These are phyloP conservation scores for Labia minor DNA, from an alignment of 2,888 invertebrate species.

Conservation along the genomic window DNA sequence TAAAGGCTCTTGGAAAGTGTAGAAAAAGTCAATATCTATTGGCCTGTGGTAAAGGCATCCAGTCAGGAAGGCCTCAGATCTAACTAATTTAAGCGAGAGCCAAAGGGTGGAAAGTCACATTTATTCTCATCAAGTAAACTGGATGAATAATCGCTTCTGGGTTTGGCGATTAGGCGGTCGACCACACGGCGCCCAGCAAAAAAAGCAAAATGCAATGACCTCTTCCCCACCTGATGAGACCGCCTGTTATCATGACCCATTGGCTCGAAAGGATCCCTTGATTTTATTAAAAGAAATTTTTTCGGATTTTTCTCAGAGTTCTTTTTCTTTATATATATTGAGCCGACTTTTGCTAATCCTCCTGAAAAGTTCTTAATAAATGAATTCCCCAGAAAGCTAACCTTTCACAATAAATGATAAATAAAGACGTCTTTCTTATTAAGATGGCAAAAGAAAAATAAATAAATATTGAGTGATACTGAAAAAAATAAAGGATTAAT, in stretches of 20 bases:
- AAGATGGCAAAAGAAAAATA: no score
- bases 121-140: slow-evolving; percentile 2
- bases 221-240: neutral
- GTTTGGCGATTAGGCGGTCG: neutral
- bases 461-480: no score
- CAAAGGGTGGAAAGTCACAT: neutral
- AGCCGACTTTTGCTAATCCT: neutral
- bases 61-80: neutral
- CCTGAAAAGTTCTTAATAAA: neutral
- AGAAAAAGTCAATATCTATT: neutral
- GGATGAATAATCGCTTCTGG: neutral
- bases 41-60: neutral
- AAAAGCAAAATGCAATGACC: neutral
- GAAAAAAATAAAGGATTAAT: no score
- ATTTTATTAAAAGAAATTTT: neutral
- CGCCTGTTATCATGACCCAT: neutral
- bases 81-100: neutral
- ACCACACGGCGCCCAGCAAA: neutral
- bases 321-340: no score
- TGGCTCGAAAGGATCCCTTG: neutral
- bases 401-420: neutral
- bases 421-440: neutral
- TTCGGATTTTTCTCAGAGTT: neutral
- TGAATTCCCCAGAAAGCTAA: neutral
- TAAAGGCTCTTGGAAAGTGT: no score